Evolutionary conservation across 2,113 vertebrate genomes (phyloP), one percentile per base, ranked within the genome.

Genomic region (Romanogobio albipinnatus): DNA sequence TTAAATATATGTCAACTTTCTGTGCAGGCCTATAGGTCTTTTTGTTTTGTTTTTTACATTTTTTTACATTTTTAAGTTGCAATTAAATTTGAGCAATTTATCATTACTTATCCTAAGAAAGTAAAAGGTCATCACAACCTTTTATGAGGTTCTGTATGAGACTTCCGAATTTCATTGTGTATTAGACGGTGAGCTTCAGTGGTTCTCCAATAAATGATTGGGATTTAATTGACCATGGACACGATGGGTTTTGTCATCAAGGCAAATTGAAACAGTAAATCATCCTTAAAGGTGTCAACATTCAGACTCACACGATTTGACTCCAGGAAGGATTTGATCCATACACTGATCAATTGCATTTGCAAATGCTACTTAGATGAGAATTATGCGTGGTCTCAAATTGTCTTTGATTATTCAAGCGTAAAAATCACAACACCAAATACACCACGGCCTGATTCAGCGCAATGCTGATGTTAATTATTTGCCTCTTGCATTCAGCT

Each of bases 181-280:
- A 78, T 66, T 83, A 70, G 62, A 71, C 47, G 2, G 39, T 13
- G 26, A 26, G 45, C 84, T 82, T 71, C 81, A 53, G n/a, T 75
- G 64, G 26, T 80, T 53, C 85, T 88, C 83, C 58, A 87, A 61
- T 80, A 66, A 90, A 76, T 68, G 74, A 90, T 88, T 90, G 56
- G 39, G 61, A 74, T 66, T 83, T 81, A 86, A 85, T 85, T 83
- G 75, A 62, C 68, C 59, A 11, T 85, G 84, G 74, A 78, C 73
- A 49, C 22, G 73, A 71, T 36, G 22, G 29, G 71, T 33, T 84
- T 81, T 59, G 73, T 68, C 80, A 53, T 53, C 29, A 86, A 83
- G 83, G 76, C 83, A 87, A 91, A 91, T 89, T 91, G 84, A 89
- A 94, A 91, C 89, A 84, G 87, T 93, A 91, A 90, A 93, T 93